Percentiles rank a stretch among this genome's conserved stretches.
These are phyloP conservation scores for Brachypalpus laphriformis DNA, from an alignment of 2,888 invertebrate species.

Conservation along the genomic window DNA sequence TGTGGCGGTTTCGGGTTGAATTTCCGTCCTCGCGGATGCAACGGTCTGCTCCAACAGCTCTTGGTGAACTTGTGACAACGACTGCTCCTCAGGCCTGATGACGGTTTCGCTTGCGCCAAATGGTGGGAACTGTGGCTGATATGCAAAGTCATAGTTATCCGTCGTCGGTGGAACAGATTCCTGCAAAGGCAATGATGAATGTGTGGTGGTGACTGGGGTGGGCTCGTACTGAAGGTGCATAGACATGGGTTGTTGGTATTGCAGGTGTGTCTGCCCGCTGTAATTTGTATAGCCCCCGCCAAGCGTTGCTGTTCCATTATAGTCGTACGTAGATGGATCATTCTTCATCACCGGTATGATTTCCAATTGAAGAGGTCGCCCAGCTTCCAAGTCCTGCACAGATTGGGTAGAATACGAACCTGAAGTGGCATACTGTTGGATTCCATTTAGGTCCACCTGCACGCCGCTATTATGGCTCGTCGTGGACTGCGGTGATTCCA, in stretches of 20 bases:
- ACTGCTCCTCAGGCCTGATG: constrained; percentile 6
- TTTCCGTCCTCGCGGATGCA: not conserved
- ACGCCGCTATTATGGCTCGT: not conserved
- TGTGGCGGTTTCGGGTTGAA: not conserved
- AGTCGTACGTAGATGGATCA: constrained; percentile 48
- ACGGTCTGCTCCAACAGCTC: not conserved
- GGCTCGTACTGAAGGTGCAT: constrained; percentile 53
- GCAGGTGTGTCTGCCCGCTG: not conserved
- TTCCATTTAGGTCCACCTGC: not conserved
- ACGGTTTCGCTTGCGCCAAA: constrained; percentile 15
- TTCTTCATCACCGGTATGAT: constrained; percentile 55
- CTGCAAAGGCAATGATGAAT: constrained; percentile 32
- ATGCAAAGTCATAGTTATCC: constrained; percentile 25
- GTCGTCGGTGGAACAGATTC: constrained; percentile 3
- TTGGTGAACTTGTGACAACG: not conserved
- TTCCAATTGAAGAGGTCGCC: constrained; percentile 45
- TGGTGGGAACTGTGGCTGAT: constrained; percentile 30
- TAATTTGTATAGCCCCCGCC: constrained; percentile 2
- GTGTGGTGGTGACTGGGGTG: not conserved
- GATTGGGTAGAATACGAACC: constrained; percentile 13
- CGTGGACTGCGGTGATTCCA: constrained; percentile 8
- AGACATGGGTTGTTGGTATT: constrained; percentile 28
- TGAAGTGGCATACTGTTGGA: constrained; percentile 40
- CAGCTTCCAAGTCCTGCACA: constrained; percentile 14
- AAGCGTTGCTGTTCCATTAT: not conserved